Percentiles rank a stretch among this genome's conserved stretches.
Conservation (phyloP, 2,113 vertebrate species). For the Brachypodius melanocephalos region DNA sequence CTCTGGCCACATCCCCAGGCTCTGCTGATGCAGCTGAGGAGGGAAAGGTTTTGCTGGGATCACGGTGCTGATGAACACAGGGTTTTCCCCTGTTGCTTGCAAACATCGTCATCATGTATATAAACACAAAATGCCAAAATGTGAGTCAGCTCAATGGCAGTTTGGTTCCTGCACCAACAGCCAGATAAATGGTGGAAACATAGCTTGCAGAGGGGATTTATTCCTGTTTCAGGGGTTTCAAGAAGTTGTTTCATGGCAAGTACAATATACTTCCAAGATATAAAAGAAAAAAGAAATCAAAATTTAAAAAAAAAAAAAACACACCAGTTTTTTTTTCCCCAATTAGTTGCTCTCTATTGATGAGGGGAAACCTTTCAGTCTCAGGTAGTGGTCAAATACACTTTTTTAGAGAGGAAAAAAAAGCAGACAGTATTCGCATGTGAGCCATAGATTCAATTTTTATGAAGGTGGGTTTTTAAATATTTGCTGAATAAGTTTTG, state of each 20-base stretch:
- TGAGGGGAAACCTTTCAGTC: not conserved
- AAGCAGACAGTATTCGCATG: not conserved
- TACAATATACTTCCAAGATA: not conserved
- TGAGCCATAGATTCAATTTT: not conserved
- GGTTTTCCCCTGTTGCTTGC: not conserved
- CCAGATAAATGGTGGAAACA: not conserved
- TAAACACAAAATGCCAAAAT: conserved; percentile 19
- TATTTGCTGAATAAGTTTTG: not conserved
- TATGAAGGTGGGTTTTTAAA: not conserved
- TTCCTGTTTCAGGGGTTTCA: not conserved
- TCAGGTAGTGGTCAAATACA: not conserved
- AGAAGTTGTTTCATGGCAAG: not conserved
- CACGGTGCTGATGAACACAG: not conserved
- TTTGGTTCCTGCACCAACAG: not conserved
- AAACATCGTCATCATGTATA: not conserved
- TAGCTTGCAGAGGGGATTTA: not conserved
- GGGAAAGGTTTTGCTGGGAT: not conserved
- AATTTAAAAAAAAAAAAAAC: not conserved
- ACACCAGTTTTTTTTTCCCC: not conserved
- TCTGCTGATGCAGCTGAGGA: not conserved
- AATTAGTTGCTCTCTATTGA: not conserved
- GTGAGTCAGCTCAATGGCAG: conserved; percentile 1
- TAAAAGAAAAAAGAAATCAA: not conserved
- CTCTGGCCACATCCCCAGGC: accelerated
- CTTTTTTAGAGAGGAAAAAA: not conserved